Evolutionary conservation across 2,888 invertebrate species (phyloP).

Genomic region (Plebejus melissa): DNA sequence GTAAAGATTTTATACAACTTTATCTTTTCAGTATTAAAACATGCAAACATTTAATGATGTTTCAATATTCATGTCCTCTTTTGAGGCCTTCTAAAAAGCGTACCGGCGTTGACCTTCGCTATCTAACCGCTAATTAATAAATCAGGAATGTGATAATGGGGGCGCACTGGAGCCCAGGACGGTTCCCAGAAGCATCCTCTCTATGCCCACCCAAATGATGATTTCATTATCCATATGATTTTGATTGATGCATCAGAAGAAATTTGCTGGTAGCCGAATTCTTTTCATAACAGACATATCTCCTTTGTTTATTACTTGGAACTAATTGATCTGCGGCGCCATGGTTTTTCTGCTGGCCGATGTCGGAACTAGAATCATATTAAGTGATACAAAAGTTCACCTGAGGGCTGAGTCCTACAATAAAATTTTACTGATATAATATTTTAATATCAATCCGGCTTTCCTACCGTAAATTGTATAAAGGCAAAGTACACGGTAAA

Average conservation of each 20-base stretch:
- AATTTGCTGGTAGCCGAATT: constrained; percentile 68
- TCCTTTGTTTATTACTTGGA: constrained; percentile 74
- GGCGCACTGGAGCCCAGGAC: constrained; percentile 49
- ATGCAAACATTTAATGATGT: constrained; percentile 25
- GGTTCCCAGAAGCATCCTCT: constrained; percentile 66
- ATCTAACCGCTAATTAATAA: constrained; percentile 72
- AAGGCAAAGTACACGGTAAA: too few species aligned
- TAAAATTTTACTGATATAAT: not conserved
- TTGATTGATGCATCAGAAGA: constrained; percentile 77
- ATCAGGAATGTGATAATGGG: constrained; percentile 76
- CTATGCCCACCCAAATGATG: constrained; percentile 79
- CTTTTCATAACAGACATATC: constrained; percentile 69
- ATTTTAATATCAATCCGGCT: not conserved
- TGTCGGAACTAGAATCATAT: constrained; percentile 48
- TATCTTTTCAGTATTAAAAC: not conserved
- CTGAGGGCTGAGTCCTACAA: not conserved
- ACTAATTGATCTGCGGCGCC: constrained; percentile 75
- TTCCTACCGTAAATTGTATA: too few species aligned
- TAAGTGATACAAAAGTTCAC: not conserved
- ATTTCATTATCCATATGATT: constrained; percentile 79
- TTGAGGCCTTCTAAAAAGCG: constrained; percentile 34
- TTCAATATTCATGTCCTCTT: constrained; percentile 33
- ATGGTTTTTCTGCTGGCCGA: constrained; percentile 59
- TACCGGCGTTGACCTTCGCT: constrained; percentile 36
- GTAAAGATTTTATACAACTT: not conserved